These are phyloP conservation scores for Tursiops truncatus DNA, from an alignment of 2,113 vertebrate genomes.

Conservation along the genomic window DNA sequence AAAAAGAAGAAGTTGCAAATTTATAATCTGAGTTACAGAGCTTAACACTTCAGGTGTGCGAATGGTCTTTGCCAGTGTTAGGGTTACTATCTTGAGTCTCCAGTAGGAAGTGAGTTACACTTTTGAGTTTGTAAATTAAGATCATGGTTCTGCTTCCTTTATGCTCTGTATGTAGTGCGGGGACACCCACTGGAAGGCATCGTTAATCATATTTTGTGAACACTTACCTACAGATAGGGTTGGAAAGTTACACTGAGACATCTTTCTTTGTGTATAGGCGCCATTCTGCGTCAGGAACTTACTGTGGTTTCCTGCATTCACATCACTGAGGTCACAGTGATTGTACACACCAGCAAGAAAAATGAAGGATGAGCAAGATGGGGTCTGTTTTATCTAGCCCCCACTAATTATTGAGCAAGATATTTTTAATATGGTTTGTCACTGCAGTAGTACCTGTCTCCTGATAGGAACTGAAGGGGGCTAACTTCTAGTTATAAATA, in stretches of 20 bases:
- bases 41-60: neutral
- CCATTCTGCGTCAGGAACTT: conserved; percentile 48
- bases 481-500: neutral
- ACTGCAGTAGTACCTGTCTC: neutral
- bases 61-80: neutral
- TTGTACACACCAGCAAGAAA: conserved; percentile 4
- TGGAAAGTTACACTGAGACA: conserved; percentile 53
- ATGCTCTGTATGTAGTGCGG: neutral
- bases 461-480: neutral
- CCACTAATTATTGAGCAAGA: conserved; percentile 81
- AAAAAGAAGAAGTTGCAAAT: neutral
- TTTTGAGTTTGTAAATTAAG: conserved; percentile 59
- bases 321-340: neutral
- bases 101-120: conserved; percentile 12
- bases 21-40: neutral
- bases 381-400: neutral
- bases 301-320: conserved; percentile 31
- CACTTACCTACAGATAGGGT: conserved; percentile 50
- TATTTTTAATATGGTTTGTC: neutral
- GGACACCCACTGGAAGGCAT: conserved; percentile 29
- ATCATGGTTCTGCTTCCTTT: conserved; percentile 43
- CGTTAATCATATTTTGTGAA: conserved; percentile 59
- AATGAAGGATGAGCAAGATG: neutral
- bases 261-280: conserved; percentile 40
- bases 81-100: neutral